Evolutionary conservation across 2,113 vertebrate genomes (phyloP).

Genomic region (Mirounga angustirostris): DNA sequence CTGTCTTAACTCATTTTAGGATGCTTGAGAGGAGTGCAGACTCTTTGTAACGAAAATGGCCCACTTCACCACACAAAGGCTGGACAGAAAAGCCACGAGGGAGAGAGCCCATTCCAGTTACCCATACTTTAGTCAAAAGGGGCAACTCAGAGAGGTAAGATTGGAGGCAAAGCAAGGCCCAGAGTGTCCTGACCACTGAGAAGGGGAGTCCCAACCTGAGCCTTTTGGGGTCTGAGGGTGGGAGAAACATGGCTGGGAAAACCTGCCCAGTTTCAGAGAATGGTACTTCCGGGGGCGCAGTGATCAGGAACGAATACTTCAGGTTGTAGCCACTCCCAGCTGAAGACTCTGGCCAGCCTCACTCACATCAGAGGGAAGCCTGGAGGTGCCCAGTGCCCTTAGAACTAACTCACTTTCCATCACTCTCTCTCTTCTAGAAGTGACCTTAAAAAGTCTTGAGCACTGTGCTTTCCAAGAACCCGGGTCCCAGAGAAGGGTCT

Average conservation of each 20-base stretch:
- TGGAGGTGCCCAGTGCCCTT: neutral
- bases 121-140: neutral
- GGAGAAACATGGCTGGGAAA: neutral
- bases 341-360: conserved; percentile 58
- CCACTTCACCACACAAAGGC: neutral
- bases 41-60: neutral
- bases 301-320: conserved; percentile 84
- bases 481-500: neutral
- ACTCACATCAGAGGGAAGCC: neutral
- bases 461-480: neutral
- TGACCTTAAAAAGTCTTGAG: neutral
- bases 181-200: conserved; percentile 63
- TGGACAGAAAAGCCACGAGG: neutral
- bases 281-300: conserved; percentile 15
- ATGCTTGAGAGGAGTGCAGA: conserved; percentile 35
- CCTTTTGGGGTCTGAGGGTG: neutral
- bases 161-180: conserved; percentile 65
- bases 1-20: neutral
- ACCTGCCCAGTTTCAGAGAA: no score
- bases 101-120: neutral
- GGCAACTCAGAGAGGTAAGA: conserved; percentile 62
- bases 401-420: neutral
- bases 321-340: conserved; percentile 80
- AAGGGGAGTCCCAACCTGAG: neutral
- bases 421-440: neutral